Conservation (phyloP, 2,888 invertebrate genomes). For the Zaprionus lineosus region DNA sequence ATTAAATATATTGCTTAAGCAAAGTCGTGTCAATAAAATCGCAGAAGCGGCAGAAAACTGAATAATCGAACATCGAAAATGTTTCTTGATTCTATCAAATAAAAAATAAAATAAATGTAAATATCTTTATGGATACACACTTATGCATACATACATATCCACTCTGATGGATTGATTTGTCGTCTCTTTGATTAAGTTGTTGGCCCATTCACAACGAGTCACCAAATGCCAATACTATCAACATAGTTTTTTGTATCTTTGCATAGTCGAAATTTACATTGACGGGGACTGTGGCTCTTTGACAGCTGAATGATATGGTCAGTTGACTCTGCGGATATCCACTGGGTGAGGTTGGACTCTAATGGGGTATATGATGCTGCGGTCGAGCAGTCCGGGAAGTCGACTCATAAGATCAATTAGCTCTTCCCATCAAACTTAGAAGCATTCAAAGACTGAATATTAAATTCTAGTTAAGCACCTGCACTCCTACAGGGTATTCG, state of each 20-base stretch:
- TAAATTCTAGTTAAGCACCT: no score
- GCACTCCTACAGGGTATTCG: neutral
- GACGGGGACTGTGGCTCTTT: slow-evolving; percentile 5
- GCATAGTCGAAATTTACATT: slow-evolving; percentile 28
- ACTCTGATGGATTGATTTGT: slow-evolving; percentile 73
- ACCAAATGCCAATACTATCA: slow-evolving; percentile 9
- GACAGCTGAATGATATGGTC: slow-evolving; percentile 25
- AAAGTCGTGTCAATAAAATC: slow-evolving; percentile 44
- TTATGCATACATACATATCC: no score
- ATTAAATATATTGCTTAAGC: slow-evolving; percentile 3
- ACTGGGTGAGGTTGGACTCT: neutral
- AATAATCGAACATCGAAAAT: slow-evolving; percentile 23
- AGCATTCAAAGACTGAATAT: no score
- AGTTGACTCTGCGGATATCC: slow-evolving; percentile 1
- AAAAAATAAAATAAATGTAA: neutral
- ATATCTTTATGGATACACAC: no score
- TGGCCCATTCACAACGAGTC: slow-evolving; percentile 52
- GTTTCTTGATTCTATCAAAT: slow-evolving; percentile 45
- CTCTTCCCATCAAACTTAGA: no score
- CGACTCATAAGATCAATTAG: no score
- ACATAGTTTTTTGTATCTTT: slow-evolving; percentile 1
- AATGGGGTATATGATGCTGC: no score
- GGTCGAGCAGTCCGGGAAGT: no score
- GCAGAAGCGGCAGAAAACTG: slow-evolving; percentile 12
- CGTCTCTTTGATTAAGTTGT: slow-evolving; percentile 60